A percentile compares a stretch with the other conserved stretches of the same genome.
These are phyloP conservation scores for Nymphalis urticae DNA, from an alignment of 2,888 invertebrate species.

Conservation along the genomic window DNA sequence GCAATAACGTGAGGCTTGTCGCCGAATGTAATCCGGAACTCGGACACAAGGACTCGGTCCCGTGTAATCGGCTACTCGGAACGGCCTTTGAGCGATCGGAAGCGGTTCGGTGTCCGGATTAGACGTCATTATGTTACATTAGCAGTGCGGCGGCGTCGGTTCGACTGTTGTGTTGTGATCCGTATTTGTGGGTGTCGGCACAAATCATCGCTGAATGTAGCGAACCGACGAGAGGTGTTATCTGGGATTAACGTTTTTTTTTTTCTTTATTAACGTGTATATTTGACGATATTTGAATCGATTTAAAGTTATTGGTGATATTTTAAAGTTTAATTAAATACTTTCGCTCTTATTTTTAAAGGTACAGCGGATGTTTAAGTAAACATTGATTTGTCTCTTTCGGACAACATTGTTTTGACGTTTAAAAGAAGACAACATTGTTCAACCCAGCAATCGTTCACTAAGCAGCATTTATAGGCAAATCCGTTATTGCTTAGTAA, in stretches of 20 bases:
- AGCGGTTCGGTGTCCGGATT: slow-evolving; percentile 43
- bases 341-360: no score
- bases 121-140: slow-evolving; percentile 23
- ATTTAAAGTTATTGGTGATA: background rate
- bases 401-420: no score
- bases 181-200: slow-evolving; percentile 54
- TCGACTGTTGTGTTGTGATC: slow-evolving; percentile 31
- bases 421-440: no score
- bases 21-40: slow-evolving; percentile 10
- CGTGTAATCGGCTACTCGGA: slow-evolving; percentile 30
- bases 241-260: slow-evolving; percentile 29
- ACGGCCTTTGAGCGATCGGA: slow-evolving; percentile 36
- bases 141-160: slow-evolving; percentile 31
- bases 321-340: no score
- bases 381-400: no score
- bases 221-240: slow-evolving; percentile 34
- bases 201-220: slow-evolving; percentile 39
- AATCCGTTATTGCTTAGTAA: no score
- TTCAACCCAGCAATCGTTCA: no score
- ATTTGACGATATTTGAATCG: slow-evolving; percentile 6
- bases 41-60: background rate
- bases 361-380: no score
- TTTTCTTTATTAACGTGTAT: background rate
- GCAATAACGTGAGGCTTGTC: background rate
- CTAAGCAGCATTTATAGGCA: no score